phyloP scores from a whole-genome alignment of 2,797 vertebrate genomes.

The Ceryle rudis region DNA sequence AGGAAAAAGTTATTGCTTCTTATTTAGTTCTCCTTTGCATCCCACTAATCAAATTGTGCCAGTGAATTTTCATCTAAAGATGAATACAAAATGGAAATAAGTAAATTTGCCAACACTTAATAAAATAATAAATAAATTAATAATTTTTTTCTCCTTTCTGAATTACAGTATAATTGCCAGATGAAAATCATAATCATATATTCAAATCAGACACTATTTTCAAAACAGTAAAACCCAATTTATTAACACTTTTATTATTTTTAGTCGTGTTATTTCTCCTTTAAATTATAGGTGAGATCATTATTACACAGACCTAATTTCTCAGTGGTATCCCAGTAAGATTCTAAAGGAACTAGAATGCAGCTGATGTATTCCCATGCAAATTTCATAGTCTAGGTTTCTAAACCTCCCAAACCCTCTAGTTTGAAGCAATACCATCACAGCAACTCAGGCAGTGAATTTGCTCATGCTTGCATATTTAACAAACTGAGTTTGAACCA shows the following conservation, averaged over 20 bases:
- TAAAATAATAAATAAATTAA: not conserved
- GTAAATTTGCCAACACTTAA: not conserved
- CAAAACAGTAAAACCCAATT: not conserved
- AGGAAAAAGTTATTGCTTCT: not conserved
- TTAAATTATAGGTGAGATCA: not conserved
- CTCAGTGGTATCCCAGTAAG: not conserved
- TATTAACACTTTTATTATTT: not conserved
- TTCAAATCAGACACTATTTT: not conserved
- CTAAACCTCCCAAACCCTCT: not conserved
- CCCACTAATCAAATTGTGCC: not conserved
- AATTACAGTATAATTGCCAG: not conserved
- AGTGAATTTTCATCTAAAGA: not conserved
- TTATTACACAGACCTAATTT: not conserved
- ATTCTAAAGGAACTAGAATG: not conserved
- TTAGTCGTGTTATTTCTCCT: not conserved
- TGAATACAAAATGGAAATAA: not conserved
- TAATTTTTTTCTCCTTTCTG: not conserved
- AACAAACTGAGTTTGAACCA: not conserved
- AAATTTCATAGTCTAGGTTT: not conserved
- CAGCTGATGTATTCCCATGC: not conserved
- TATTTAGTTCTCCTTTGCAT: not conserved
- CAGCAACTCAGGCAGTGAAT: not conserved
- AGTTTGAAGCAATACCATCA: not conserved
- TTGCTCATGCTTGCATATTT: not conserved
- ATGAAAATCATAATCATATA: not conserved